Percentiles rank a stretch among this genome's conserved stretches.
phyloP scores from a whole-genome alignment of 1,140 invertebrate genomes.

The Arion vulgaris region DNA sequence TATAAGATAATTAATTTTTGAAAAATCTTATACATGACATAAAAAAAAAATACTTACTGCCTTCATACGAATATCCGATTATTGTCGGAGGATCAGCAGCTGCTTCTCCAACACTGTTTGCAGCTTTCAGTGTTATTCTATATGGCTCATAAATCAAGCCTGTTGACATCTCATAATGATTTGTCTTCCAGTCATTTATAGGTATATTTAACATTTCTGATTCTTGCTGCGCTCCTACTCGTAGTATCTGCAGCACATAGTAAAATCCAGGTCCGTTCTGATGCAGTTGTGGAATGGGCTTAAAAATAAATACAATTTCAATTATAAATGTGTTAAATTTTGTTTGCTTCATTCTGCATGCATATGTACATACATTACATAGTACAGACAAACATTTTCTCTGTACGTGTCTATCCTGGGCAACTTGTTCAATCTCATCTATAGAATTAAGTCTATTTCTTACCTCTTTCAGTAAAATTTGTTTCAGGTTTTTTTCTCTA shows the following conservation, averaged over 20 bases:
- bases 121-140: conserved; percentile 91
- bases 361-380: too few species aligned
- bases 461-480: too few species aligned
- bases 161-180: conserved; percentile 41
- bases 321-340: too few species aligned
- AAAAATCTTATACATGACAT: too few species aligned
- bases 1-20: too few species aligned
- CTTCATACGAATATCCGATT: conserved; percentile 94
- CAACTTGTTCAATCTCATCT: too few species aligned
- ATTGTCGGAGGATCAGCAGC: conserved; percentile 77
- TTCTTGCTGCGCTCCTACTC: conserved; percentile 62
- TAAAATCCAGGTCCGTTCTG: conserved; percentile 95
- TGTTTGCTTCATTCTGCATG: too few species aligned
- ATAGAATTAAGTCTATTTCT: too few species aligned
- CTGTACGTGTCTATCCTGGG: too few species aligned
- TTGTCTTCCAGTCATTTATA: conserved; percentile 52
- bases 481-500: too few species aligned
- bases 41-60: conserved; percentile 67
- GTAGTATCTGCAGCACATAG: conserved; percentile 91
- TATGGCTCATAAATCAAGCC: conserved; percentile 88
- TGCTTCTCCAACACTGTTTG: conserved; percentile 90
- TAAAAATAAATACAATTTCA: conserved; percentile 25
- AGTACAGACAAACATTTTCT: too few species aligned
- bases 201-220: conserved; percentile 16
- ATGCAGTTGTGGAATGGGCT: conserved; percentile 95